phyloP scores from a whole-genome alignment of 1,140 invertebrate genomes.

The Drosophila simulans region DNA sequence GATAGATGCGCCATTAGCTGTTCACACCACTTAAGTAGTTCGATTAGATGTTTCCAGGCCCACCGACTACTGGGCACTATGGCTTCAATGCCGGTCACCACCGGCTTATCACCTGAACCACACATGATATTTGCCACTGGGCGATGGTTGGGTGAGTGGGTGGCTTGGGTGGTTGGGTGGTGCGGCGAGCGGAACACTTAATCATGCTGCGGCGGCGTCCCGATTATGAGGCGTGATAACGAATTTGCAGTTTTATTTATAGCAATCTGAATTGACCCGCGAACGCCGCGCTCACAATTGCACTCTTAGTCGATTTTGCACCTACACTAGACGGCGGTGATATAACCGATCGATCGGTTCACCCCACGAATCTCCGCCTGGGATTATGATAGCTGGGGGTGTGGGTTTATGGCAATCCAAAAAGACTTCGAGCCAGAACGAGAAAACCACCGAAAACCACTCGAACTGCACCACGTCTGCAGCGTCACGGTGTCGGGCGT shows the following conservation, averaged over 20 bases:
- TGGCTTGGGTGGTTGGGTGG: conserved; percentile 3
- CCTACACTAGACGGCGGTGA: conserved; percentile 37
- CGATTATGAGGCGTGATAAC: conserved; percentile 67
- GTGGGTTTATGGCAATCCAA: not conserved
- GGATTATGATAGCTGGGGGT: not conserved
- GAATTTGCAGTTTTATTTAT: conserved; percentile 67
- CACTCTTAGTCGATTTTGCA: conserved; percentile 21
- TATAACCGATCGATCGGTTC: conserved; percentile 23
- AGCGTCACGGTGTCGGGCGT: conserved; percentile 62
- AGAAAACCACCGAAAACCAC: conserved; percentile 23
- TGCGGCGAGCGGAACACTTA: conserved; percentile 31
- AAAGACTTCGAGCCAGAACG: not conserved
- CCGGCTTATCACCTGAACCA: conserved; percentile 51
- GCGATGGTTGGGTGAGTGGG: conserved; percentile 11
- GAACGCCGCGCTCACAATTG: conserved; percentile 27
- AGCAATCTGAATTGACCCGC: conserved; percentile 57
- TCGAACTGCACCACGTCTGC: conserved; percentile 74
- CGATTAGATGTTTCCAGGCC: conserved; percentile 37
- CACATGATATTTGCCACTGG: conserved; percentile 54
- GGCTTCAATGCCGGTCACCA: conserved; percentile 10
- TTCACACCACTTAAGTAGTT: conserved; percentile 28
- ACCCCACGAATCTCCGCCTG: not conserved
- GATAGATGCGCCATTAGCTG: conserved; percentile 57
- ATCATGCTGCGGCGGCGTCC: conserved; percentile 68
- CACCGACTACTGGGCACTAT: conserved; percentile 8